Evolutionary conservation across 2,888 invertebrate genomes (phyloP), one percentile per base, ranked within the genome.

Genomic region (Melinaea marsaeus): DNA sequence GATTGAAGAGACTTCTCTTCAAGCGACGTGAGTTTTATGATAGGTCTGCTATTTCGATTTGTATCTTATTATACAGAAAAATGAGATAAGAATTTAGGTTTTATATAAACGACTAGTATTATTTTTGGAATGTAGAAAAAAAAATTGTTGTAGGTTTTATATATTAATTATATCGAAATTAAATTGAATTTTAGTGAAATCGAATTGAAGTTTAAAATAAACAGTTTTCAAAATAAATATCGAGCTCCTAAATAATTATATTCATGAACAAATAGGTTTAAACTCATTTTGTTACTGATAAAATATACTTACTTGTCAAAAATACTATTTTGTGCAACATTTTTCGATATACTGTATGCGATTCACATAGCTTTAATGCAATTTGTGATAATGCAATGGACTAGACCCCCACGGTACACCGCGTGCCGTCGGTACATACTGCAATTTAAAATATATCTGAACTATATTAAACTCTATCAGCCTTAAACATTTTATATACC

Each of bases 21-120:
- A 74, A 71, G 76, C 73, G 81, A 84, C 82, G 85, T 85, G 85
- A 87, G 84, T 85, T 88, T 88, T 90, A 88, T 87, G 87, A 87
- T 86, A 83, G 80, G 81, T 82, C 84, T 83, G 81, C 80, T 85
- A 82, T 81, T 84, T 75, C 65, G 69, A 67, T 71, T 63, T 67
- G 72, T 74, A 72, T 67, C 74, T 70, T 75, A 62, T 67, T 71
- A 80, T 72, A 79, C 69, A 73, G 67, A 58, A 79, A 76, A 77
- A 68, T 9, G 3, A 48, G 13, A 63, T 63, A 54, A 22, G 32
- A 59, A 56, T 62, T 54, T 2, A 37, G 37, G 4, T 37, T 37
- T 37, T 2, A 37, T 6, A 37, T 37, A 2, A 37, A 37, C 4
- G 37, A 2, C 2, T 37, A 37, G 4, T 37, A 6, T 37, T 37